Base-by-base conservation (phyloP, 2,797 vertebrate species). In the Sylvilagus floridanus region DNA sequence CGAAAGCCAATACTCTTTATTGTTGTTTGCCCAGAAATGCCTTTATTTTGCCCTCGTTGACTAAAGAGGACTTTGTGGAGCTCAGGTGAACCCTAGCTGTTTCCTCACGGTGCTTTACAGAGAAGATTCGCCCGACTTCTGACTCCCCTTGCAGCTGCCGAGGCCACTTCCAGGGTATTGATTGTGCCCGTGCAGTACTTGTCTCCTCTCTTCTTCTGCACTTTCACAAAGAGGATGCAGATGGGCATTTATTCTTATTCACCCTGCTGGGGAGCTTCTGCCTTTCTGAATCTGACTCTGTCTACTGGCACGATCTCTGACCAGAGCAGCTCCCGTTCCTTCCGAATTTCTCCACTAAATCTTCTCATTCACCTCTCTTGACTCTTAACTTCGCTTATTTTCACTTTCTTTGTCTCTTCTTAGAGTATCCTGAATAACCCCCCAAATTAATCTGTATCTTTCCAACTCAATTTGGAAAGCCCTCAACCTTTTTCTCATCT, bases 11-110 rank as follows among this genome's bases (percentile, higher is more conserved):
- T 28, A 13, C 66, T 76, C 32, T 42, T 93, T 88, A 47, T 57
- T 57, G 16, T 87, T 63, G 12, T 83, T 91, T 85, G 75, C 71
- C 84, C 81, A 75, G 81, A 94, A 96, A 89, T 85, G 22, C 30
- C 72, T 94, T 75, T 88, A 21, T 83, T 92, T 79, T 87, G 50
- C 24, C 89, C 26, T 84, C 30, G 65, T 4, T 47, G n/a, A 63
- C 62, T 47, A 32, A 75, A 75, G 66, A 88, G 76, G 42, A 78
- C 62, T 35, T 35, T 79, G 47, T 42, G 90, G 62, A 84, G 35
- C 60, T n/a, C 62, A 77, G 63, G 52, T 69, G 47, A 88, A 76
- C 84, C 66, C 30, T 24, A 94, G 52, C 30, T 71, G 52, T 35
- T 82, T 72, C 63, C 63, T 77, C 26, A 12, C 19, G 72, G 42